Conservation (phyloP, 1,140 invertebrate genomes). For the Drosophila tsacasi region DNA sequence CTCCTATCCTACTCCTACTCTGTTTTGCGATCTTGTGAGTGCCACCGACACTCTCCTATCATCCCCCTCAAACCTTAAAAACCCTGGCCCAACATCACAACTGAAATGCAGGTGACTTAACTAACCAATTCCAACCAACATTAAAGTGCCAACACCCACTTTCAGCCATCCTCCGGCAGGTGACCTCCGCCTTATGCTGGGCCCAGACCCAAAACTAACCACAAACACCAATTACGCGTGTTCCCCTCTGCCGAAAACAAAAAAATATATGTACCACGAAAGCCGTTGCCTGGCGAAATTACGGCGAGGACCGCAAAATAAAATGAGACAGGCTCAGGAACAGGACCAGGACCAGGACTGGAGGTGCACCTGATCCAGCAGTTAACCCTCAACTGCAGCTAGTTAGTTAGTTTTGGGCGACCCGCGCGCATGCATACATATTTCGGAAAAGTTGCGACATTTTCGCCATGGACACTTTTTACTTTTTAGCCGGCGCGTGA, state of each 20-base stretch:
- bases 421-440: slow-evolving; percentile 41
- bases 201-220: slow-evolving; percentile 40
- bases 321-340: slow-evolving; percentile 28
- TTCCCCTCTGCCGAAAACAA: slow-evolving; percentile 25
- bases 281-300: slow-evolving; percentile 47
- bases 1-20: too few relatives aligned
- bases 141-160: slow-evolving; percentile 60
- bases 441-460: slow-evolving; percentile 47
- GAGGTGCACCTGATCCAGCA: slow-evolving; percentile 47
- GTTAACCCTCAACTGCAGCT: slow-evolving; percentile 46
- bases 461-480: slow-evolving; percentile 47
- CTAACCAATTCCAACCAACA: slow-evolving; percentile 42
- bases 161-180: background rate
- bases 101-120: background rate
- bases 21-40: background rate
- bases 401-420: slow-evolving; percentile 41
- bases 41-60: background rate
- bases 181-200: slow-evolving; percentile 35
- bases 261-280: slow-evolving; percentile 30
- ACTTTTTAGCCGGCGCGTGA: slow-evolving; percentile 66
- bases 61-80: background rate
- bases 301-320: slow-evolving; percentile 46
- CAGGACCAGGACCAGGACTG: background rate
- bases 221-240: slow-evolving; percentile 70
- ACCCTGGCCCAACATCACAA: too few relatives aligned